Evolutionary conservation across 2,888 invertebrate species (phyloP).

Genomic region (Mechanitis messenoides): DNA sequence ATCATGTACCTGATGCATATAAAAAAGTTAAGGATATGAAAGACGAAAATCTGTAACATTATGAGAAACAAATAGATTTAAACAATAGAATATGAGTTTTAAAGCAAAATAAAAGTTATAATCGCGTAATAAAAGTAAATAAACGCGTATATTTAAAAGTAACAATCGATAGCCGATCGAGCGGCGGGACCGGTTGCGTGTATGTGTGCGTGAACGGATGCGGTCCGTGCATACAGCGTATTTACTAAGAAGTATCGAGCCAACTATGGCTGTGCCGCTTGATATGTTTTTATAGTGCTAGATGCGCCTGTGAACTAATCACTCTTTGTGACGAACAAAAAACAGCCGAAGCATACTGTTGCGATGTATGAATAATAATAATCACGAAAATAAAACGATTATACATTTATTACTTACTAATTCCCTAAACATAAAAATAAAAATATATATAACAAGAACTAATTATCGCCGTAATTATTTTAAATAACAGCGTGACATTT

Average conservation of each 20-base stretch:
- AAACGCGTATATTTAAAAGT: slow-evolving; percentile 41
- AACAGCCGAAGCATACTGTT: no score
- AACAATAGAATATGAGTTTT: no score
- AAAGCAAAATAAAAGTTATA: neutral
- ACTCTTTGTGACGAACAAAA: slow-evolving; percentile 1
- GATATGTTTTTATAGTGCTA: neutral
- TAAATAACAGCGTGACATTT: no score
- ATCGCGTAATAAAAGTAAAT: slow-evolving; percentile 11
- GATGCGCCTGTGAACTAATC: neutral
- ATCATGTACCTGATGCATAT: no score
- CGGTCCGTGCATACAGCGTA: slow-evolving; percentile 41
- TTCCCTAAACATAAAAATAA: no score
- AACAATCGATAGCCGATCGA: slow-evolving; percentile 62
- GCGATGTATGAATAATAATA: neutral
- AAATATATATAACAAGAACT: no score
- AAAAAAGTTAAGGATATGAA: slow-evolving; percentile 2
- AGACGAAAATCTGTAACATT: neutral
- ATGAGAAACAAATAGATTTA: no score
- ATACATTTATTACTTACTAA: no score
- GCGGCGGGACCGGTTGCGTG: slow-evolving; percentile 45
- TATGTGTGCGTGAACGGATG: slow-evolving; percentile 48
- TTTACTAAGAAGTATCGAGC: slow-evolving; percentile 29
- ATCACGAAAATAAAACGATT: neutral
- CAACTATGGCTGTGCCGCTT: slow-evolving; percentile 8
- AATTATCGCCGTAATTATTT: no score